Evolutionary conservation across 2,888 invertebrate species (phyloP).

Genomic region (Antheraea yamamai): DNA sequence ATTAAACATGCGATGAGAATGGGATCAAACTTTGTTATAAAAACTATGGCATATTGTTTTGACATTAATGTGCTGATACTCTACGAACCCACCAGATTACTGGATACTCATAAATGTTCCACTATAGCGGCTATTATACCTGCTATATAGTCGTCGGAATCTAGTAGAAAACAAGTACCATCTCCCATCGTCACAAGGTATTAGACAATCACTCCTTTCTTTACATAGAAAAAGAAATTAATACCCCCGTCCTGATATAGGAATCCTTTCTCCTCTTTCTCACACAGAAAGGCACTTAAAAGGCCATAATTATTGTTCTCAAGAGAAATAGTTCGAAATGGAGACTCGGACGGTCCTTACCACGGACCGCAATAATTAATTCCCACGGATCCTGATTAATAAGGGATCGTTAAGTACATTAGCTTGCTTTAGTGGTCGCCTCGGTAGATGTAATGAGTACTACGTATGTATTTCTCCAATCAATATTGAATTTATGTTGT

Average conservation of each 20-base stretch:
- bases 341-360: constrained; percentile 7
- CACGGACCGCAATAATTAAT: constrained; percentile 64
- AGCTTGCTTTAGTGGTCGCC: constrained; percentile 18
- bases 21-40: too few relatives aligned
- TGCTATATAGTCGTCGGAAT: too few relatives aligned
- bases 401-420: constrained; percentile 36
- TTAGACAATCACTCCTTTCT: too few relatives aligned
- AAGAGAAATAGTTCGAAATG: constrained; percentile 5
- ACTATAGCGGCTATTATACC: too few relatives aligned
- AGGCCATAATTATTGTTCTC: constrained; percentile 2
- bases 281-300: constrained; percentile 9
- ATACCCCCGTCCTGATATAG: not conserved
- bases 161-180: too few relatives aligned
- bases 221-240: not conserved
- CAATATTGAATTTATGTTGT: not conserved
- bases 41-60: too few relatives aligned
- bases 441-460: not conserved
- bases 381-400: constrained; percentile 61
- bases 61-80: too few relatives aligned
- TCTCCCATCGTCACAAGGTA: too few relatives aligned
- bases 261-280: not conserved
- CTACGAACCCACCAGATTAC: too few relatives aligned
- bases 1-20: too few relatives aligned
- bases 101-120: too few relatives aligned
- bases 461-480: not conserved